A percentile compares a stretch with the other conserved stretches of the same genome.
These are phyloP conservation scores for Drosophila santomea DNA, from an alignment of 1,140 invertebrate species.

Conservation along the genomic window DNA sequence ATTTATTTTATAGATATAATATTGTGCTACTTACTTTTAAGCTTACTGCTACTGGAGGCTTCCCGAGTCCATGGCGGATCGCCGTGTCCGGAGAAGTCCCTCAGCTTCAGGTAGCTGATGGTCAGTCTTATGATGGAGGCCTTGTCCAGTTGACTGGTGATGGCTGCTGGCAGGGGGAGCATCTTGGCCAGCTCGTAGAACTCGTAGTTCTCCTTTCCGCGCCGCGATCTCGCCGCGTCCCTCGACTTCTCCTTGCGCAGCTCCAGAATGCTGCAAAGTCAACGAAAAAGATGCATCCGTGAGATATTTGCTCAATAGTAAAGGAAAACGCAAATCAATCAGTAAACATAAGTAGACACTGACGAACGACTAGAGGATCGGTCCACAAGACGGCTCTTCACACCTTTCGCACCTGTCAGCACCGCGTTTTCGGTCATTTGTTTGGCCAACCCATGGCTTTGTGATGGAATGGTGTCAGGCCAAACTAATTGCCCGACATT, in stretches of 20 bases:
- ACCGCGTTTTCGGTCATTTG: slow-evolving; percentile 60
- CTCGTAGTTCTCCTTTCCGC: slow-evolving; percentile 99
- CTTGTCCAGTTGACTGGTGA: slow-evolving; percentile 99
- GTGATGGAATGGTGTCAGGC: slow-evolving; percentile 77
- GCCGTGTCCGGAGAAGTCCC: slow-evolving; percentile 97
- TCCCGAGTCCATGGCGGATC: slow-evolving; percentile 97
- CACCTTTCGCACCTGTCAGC: slow-evolving; percentile 62
- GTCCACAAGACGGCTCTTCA: neutral
- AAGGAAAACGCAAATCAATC: slow-evolving; percentile 36
- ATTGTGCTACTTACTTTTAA: slow-evolving; percentile 90
- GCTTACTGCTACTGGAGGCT: slow-evolving; percentile 90
- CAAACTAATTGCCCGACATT: slow-evolving; percentile 72
- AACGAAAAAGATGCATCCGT: slow-evolving; percentile 26
- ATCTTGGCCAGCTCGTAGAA: slow-evolving; percentile 99
- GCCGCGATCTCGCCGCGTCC: slow-evolving; percentile 96
- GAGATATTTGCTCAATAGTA: slow-evolving; percentile 13
- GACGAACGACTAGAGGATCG: slow-evolving; percentile 52
- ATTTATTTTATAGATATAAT: neutral
- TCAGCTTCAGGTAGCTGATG: slow-evolving; percentile 97
- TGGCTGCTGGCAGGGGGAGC: slow-evolving; percentile 97
- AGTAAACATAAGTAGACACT: slow-evolving; percentile 77
- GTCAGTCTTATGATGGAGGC: slow-evolving; percentile 99
- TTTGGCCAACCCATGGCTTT: slow-evolving; percentile 49
- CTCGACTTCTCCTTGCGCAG: slow-evolving; percentile 98
- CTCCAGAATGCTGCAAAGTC: slow-evolving; percentile 95